Conservation (phyloP, 2,113 vertebrate species). For the Leptodactylus fuscus region DNA sequence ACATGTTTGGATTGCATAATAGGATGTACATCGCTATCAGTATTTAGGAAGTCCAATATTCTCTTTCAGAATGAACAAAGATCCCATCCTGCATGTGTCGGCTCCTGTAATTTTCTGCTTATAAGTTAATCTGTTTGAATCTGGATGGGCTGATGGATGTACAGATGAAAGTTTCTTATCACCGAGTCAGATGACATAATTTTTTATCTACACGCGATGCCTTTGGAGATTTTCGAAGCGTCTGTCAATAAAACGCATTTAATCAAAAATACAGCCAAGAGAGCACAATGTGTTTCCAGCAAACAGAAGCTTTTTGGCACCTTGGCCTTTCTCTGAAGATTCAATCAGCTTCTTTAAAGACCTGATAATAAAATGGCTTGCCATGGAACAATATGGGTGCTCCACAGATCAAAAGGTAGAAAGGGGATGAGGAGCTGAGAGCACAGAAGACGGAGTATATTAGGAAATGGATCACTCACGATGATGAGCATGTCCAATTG, state of each 20-base stretch:
- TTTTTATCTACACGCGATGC: slow-evolving; percentile 1
- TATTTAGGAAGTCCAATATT: slow-evolving; percentile 31
- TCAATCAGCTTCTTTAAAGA: slow-evolving; percentile 12
- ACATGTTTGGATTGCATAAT: slow-evolving; percentile 21
- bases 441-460: neutral
- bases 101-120: slow-evolving; percentile 42
- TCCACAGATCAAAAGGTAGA: slow-evolving; percentile 21
- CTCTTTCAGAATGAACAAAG: slow-evolving; percentile 15
- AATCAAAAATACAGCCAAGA: slow-evolving; percentile 40
- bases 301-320: slow-evolving; percentile 25
- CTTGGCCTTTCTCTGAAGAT: slow-evolving; percentile 36
- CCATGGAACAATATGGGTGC: neutral
- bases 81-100: slow-evolving; percentile 9
- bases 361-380: slow-evolving; percentile 2
- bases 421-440: neutral
- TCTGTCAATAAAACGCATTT: slow-evolving; percentile 48
- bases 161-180: slow-evolving; percentile 47
- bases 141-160: slow-evolving; percentile 36
- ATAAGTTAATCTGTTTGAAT: slow-evolving; percentile 49
- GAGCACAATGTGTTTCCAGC: slow-evolving; percentile 30
- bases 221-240: slow-evolving; percentile 23
- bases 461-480: neutral
- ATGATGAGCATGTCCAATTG: neutral
- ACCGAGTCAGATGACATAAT: neutral
- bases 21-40: slow-evolving; percentile 14